Evolutionary conservation across 2,888 invertebrate species (phyloP).

Genomic region (Drosophila demipolita): DNA sequence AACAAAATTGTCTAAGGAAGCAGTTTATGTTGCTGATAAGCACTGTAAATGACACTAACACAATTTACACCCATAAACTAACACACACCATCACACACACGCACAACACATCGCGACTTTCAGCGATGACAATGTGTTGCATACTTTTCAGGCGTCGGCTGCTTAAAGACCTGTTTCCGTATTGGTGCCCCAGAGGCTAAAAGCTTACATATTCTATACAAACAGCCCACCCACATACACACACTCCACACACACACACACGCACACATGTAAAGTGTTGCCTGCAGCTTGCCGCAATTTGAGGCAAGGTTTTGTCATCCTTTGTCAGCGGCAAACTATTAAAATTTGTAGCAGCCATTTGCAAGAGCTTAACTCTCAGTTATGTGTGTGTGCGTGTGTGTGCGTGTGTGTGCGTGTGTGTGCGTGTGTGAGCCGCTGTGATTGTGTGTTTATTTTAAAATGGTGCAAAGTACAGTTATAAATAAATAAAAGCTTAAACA

Average conservation of each 20-base stretch:
- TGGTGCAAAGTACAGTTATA: constrained; percentile 58
- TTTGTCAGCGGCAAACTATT: constrained; percentile 59
- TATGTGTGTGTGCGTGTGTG: constrained; percentile 16
- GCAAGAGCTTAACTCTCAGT: constrained; percentile 36
- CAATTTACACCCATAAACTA: constrained; percentile 16
- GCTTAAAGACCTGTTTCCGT: constrained; percentile 52
- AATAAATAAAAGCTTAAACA: constrained; percentile 62
- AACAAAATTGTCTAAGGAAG: constrained; percentile 15
- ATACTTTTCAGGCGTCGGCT: constrained; percentile 59
- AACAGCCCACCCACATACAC: constrained; percentile 5
- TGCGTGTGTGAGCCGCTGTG: constrained; percentile 8
- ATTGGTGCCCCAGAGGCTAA: constrained; percentile 32
- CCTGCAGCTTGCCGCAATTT: constrained; percentile 42
- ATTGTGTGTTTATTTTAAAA: constrained; percentile 33
- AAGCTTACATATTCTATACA: constrained; percentile 15
- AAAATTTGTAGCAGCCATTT: constrained; percentile 53
- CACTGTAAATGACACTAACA: constrained; percentile 38
- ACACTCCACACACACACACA: constrained; percentile 7
- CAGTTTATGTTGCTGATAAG: constrained; percentile 46
- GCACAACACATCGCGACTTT: constrained; percentile 20
- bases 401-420: constrained; percentile 12
- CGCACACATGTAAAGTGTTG: constrained; percentile 17
- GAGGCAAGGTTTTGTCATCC: constrained; percentile 36
- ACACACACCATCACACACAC: neutral
- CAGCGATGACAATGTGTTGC: constrained; percentile 48